These are phyloP conservation scores for Fragum whitleyi DNA, from an alignment of 2,888 invertebrate genomes.

Conservation along the genomic window DNA sequence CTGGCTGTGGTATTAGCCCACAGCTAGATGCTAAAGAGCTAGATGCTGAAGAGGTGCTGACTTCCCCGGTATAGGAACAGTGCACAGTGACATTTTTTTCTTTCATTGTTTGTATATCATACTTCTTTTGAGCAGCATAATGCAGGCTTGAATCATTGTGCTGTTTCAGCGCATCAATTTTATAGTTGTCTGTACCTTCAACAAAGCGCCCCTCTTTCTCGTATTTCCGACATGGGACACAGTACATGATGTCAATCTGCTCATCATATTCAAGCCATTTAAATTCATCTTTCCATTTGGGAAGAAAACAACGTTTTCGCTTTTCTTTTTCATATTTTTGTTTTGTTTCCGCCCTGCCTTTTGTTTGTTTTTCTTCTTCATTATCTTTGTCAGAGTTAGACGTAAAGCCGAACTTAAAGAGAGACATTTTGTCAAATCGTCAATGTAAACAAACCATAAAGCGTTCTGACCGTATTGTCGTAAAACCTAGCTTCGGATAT, in stretches of 20 bases:
- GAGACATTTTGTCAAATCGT: neutral
- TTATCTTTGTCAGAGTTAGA: neutral
- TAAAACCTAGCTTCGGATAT: too few species aligned
- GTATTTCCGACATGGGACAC: constrained; percentile 20
- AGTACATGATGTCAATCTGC: constrained; percentile 5
- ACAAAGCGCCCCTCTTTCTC: constrained; percentile 27
- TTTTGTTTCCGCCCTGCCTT: constrained; percentile 17
- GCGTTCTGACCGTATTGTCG: neutral
- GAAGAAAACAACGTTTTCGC: constrained; percentile 13
- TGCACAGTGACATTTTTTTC: constrained; percentile 4
- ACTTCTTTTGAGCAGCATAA: constrained; percentile 13
- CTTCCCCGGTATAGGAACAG: constrained; percentile 13
- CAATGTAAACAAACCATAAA: neutral
- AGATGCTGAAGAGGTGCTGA: neutral
- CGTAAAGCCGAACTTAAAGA: constrained; percentile 8
- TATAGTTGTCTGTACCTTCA: constrained; percentile 24
- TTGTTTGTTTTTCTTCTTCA: constrained; percentile 10
- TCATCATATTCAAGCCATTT: constrained; percentile 28
- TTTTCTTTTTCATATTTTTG: constrained; percentile 22
- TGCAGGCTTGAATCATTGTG: constrained; percentile 20
- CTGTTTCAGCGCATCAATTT: constrained; percentile 26
- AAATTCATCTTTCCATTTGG: constrained; percentile 27
- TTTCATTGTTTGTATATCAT: constrained; percentile 1
- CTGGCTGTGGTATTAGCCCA: constrained; percentile 13
- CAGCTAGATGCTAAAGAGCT: neutral